Evolutionary conservation across 1,140 invertebrate genomes (phyloP).

Genomic region (Euwallacea similis): DNA sequence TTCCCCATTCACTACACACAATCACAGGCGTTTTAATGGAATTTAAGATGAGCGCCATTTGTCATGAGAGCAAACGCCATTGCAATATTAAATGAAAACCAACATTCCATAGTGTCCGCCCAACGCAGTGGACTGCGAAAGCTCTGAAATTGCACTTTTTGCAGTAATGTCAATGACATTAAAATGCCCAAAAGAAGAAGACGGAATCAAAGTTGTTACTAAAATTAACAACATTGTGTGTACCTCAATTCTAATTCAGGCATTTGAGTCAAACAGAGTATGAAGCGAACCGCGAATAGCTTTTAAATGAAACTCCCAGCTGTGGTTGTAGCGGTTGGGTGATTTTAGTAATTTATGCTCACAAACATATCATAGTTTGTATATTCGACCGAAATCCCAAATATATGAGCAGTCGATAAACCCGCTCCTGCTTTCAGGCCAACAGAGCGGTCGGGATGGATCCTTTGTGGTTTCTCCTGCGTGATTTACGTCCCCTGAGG

Average conservation of each 20-base stretch:
- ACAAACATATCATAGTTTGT: slow-evolving; percentile 16
- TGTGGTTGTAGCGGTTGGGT: slow-evolving; percentile 10
- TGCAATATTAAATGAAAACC: too few species aligned
- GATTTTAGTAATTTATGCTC: slow-evolving; percentile 18
- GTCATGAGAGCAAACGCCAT: too few species aligned
- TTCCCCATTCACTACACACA: too few species aligned
- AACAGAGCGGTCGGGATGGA: not conserved
- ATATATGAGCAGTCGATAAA: slow-evolving; percentile 4
- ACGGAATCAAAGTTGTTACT: not conserved
- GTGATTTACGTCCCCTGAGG: slow-evolving; percentile 1
- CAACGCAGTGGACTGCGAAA: too few species aligned
- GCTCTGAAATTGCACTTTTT: not conserved
- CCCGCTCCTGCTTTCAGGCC: not conserved
- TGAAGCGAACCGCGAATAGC: slow-evolving; percentile 9
- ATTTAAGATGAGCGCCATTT: too few species aligned
- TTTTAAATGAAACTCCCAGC: slow-evolving; percentile 9
- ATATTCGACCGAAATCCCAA: slow-evolving; percentile 6
- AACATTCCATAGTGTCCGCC: too few species aligned
- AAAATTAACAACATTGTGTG: not conserved
- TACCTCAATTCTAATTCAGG: not conserved
- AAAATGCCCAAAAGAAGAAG: too few species aligned
- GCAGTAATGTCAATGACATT: not conserved
- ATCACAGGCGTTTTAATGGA: too few species aligned
- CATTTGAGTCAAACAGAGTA: not conserved
- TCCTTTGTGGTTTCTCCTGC: slow-evolving; percentile 3